phyloP scores from a whole-genome alignment of 2,113 vertebrate genomes.

The Spea multiplicata region DNA sequence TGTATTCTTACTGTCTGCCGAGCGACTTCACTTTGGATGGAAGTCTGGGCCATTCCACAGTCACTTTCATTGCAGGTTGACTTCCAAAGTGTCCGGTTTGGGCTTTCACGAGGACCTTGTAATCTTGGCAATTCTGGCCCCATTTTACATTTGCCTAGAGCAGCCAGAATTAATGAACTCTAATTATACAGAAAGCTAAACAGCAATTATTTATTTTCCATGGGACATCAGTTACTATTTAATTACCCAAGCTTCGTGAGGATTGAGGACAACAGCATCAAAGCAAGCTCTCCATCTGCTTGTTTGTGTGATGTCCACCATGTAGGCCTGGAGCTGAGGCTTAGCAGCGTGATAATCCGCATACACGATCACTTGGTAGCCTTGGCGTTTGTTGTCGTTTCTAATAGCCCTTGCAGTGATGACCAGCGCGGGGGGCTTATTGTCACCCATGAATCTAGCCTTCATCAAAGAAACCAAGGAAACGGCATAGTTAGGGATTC shows the following conservation, averaged over 20 bases:
- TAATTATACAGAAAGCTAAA: neutral
- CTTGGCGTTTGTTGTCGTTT: constrained; percentile 58
- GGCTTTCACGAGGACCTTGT: constrained; percentile 55
- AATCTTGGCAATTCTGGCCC: constrained; percentile 68
- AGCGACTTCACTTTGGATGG: constrained; percentile 53
- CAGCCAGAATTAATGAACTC: neutral
- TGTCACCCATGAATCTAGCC: constrained; percentile 65
- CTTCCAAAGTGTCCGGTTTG: constrained; percentile 67
- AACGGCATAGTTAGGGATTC: too few relatives aligned
- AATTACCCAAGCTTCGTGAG: constrained; percentile 69
- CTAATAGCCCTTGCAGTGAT: constrained; percentile 62
- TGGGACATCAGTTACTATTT: neutral
- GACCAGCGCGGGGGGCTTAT: constrained; percentile 60
- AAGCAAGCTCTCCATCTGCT: constrained; percentile 73
- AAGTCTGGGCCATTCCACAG: constrained; percentile 62
- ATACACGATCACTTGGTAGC: constrained; percentile 67
- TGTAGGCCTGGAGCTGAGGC: constrained; percentile 64
- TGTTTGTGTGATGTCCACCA: constrained; percentile 62
- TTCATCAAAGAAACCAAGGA: constrained; percentile 45
- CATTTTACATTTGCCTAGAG: constrained; percentile 58
- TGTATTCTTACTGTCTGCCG: constrained; percentile 61
- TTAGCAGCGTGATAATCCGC: constrained; percentile 48
- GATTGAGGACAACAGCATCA: constrained; percentile 67
- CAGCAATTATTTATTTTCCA: neutral
- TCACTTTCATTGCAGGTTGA: constrained; percentile 66